Conservation (phyloP, 2,113 vertebrate genomes). For the Otus sunia region DNA sequence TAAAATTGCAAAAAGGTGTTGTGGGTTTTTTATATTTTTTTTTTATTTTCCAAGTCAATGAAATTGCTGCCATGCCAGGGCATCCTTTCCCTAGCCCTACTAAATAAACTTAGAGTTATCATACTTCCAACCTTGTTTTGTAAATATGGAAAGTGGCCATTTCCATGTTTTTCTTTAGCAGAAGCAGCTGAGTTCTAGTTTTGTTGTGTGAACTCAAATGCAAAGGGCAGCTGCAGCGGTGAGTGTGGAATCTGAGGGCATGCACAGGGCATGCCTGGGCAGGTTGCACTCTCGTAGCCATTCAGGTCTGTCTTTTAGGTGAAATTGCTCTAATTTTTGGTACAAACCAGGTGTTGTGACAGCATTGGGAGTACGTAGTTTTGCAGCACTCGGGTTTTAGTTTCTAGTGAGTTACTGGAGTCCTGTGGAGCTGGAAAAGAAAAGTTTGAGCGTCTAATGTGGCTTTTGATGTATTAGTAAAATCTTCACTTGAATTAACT, state of each 20-base stretch:
- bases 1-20: background rate
- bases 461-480: background rate
- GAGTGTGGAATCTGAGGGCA: background rate
- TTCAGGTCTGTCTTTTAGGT: background rate
- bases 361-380: background rate
- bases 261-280: background rate
- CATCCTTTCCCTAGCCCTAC: background rate
- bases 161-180: constrained; percentile 5
- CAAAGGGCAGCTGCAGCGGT: background rate
- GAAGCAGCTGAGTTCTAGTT: background rate
- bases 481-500: background rate
- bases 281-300: accelerated
- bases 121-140: background rate
- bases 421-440: background rate
- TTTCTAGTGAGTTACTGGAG: background rate
- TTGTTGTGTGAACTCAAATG: background rate
- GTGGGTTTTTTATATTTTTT: background rate
- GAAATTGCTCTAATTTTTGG: background rate
- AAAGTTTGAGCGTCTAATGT: background rate
- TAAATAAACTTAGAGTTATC: background rate
- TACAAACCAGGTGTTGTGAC: background rate
- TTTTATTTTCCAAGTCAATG: background rate
- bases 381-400: background rate
- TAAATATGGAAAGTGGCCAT: background rate
- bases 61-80: background rate